Evolutionary conservation across 2,888 invertebrate genomes (phyloP).

Genomic region (Halictus quadricinctus): DNA sequence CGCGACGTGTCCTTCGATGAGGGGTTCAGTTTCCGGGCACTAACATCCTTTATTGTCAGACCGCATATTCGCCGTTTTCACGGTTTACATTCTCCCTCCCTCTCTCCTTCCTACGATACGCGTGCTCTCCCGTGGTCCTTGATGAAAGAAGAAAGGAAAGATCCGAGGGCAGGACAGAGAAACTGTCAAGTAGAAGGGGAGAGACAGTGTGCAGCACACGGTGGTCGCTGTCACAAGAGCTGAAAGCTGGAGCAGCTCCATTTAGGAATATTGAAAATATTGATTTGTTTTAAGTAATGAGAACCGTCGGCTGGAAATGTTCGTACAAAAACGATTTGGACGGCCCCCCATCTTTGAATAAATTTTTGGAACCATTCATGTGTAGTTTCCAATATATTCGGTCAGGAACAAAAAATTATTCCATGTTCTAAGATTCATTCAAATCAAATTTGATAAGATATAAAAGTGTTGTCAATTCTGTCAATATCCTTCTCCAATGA

Average conservation of each 20-base stretch:
- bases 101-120: conserved; percentile 31
- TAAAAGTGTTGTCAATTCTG: no score
- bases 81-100: conserved; percentile 40
- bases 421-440: no score
- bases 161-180: conserved; percentile 35
- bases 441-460: no score
- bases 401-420: neutral
- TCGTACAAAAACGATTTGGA: neutral
- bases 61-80: conserved; percentile 59
- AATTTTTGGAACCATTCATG: neutral
- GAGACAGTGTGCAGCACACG: conserved; percentile 12
- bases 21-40: conserved; percentile 57
- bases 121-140: conserved; percentile 26
- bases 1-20: conserved; percentile 40
- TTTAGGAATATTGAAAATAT: conserved; percentile 78
- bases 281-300: conserved; percentile 60
- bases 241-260: conserved; percentile 63
- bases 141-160: conserved; percentile 32
- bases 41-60: conserved; percentile 67
- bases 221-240: conserved; percentile 43
- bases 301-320: neutral
- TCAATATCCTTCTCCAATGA: no score
- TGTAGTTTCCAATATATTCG: neutral
- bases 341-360: neutral
- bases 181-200: conserved; percentile 1